Evolutionary conservation across 2,113 vertebrate species (phyloP), one percentile per base, ranked within the genome.

Genomic region (Hipposideros armiger): DNA sequence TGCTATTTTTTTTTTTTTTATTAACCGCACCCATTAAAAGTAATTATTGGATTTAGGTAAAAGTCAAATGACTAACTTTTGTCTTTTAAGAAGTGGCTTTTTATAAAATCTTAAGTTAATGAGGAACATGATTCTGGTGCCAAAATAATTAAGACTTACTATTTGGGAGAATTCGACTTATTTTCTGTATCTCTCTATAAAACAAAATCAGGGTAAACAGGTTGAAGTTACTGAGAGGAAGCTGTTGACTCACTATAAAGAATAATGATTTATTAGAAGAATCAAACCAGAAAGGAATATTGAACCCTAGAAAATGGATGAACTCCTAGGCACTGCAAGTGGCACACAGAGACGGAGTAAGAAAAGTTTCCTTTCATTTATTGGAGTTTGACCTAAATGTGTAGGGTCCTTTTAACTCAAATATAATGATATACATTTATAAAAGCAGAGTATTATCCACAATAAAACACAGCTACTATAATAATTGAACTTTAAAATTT

Each of bases 91-190:
- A 78, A 86, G 30, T 24, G 76, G 20, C 2, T 47, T 62, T 0
- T 62, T 0, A 5, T 54, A 73, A 82, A 42, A 22, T 47, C 8
- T 45, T 54, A 30, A 67, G 42, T 20, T 20, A 87, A 24, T 24
- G 24, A 82, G 40, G 87, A 16, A 36, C 11, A 30, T 54, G 4
- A n/a, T 56, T 69, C 8, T 47, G 10, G 20, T 84, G 40, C 11
- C 64, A 69, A 86, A 69, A 70, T 47, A 83, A 85, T 72, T 60
- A 89, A 90, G 45, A 28, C 32, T 54, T 93, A 30, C 6, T 28
- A 58, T 66, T 73, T 77, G 22, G 76, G 60, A 92, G 52, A 95
- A 87, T 52, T 69, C 70, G 32, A 81, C 66, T 74, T 70, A 82
- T 36, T 88, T 88, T 67, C 20, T 42, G 11, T 64, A 11, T 83